These are phyloP conservation scores for Hirtodrosophila duncani DNA, from an alignment of 2,888 invertebrate genomes.

Conservation along the genomic window DNA sequence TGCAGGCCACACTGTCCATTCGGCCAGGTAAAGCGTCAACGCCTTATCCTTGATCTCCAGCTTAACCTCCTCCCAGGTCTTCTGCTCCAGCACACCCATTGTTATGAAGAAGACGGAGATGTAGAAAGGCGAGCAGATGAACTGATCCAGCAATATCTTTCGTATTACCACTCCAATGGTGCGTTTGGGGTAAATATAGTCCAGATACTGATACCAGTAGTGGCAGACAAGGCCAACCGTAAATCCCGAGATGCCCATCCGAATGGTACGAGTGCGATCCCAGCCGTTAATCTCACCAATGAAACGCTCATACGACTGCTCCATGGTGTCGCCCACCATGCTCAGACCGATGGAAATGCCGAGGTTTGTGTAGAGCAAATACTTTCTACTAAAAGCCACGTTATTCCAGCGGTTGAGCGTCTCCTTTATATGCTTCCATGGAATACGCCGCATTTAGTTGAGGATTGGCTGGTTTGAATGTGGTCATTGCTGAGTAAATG, in stretches of 20 bases:
- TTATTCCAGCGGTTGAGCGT: slow-evolving; percentile 21
- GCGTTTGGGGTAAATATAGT: slow-evolving; percentile 84
- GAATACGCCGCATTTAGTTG: slow-evolving; percentile 9
- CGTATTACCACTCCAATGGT: slow-evolving; percentile 82
- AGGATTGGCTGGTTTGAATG: neutral
- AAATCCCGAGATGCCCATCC: slow-evolving; percentile 88
- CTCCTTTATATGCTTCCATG: slow-evolving; percentile 10
- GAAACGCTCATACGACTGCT: slow-evolving; percentile 87
- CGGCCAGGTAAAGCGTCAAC: slow-evolving; percentile 86
- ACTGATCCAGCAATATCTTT: slow-evolving; percentile 89
- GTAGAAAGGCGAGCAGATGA: slow-evolving; percentile 88
- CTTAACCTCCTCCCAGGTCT: slow-evolving; percentile 81
- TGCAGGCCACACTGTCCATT: slow-evolving; percentile 94
- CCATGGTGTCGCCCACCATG: slow-evolving; percentile 86
- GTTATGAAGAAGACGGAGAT: slow-evolving; percentile 87
- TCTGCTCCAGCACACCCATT: slow-evolving; percentile 84
- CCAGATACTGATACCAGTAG: slow-evolving; percentile 89
- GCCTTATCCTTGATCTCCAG: slow-evolving; percentile 85
- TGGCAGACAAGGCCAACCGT: slow-evolving; percentile 90
- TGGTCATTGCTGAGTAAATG: neutral
- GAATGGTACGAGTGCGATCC: slow-evolving; percentile 82
- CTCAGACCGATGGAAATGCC: slow-evolving; percentile 86
- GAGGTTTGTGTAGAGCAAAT: slow-evolving; percentile 88
- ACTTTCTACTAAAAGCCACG: slow-evolving; percentile 81
- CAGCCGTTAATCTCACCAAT: slow-evolving; percentile 80